phyloP scores from a whole-genome alignment of 2,888 invertebrate genomes.

The Sepioteuthis lessoniana region DNA sequence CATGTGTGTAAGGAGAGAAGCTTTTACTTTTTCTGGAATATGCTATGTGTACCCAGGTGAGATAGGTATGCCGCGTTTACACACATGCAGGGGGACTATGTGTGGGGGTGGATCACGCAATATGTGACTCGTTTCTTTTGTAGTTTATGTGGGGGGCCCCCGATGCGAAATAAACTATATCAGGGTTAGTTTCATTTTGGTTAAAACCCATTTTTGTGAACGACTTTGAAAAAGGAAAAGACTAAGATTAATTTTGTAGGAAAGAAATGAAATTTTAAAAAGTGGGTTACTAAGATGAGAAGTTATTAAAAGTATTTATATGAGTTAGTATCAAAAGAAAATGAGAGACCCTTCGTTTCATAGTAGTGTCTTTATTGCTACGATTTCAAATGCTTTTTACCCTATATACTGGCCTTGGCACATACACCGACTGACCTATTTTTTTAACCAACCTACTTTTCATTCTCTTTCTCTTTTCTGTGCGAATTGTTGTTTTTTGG shows the following conservation, averaged over 20 bases:
- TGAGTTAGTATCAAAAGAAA: background rate
- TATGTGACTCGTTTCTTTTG: background rate
- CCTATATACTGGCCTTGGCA: background rate
- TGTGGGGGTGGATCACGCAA: background rate
- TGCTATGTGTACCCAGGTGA: conserved; percentile 33
- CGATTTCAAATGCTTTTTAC: background rate
- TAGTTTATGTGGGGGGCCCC: background rate
- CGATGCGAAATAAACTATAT: background rate
- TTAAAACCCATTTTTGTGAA: background rate
- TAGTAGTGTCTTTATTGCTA: background rate
- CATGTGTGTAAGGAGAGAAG: background rate
- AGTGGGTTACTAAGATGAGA: background rate
- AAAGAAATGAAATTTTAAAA: background rate
- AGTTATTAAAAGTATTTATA: too few relatives aligned
- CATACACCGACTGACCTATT: conserved; percentile 9
- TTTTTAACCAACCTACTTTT: background rate
- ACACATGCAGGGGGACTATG: background rate
- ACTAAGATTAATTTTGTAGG: background rate
- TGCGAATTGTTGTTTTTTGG: background rate
- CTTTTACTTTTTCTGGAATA: conserved; percentile 16
- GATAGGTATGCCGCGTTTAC: background rate
- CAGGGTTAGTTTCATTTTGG: background rate
- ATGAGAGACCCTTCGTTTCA: background rate
- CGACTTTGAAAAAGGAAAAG: background rate
- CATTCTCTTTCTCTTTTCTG: background rate